Conservation (phyloP, 2,888 invertebrate genomes). For the Eupithecia centaureata region DNA sequence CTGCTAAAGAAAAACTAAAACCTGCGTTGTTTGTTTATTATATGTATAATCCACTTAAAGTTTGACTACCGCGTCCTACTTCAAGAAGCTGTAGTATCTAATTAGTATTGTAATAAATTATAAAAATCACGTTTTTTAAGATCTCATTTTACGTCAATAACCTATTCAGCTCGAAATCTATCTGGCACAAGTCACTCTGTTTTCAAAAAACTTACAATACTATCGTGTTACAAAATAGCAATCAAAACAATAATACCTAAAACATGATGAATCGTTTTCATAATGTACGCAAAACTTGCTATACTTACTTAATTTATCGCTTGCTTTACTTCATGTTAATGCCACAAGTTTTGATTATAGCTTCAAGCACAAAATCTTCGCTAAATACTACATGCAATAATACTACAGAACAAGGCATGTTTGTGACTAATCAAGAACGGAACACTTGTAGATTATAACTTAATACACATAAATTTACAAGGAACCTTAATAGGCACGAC, state of each 20-base stretch:
- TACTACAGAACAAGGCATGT: constrained; percentile 42
- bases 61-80: too few relatives aligned
- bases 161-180: background rate
- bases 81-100: too few relatives aligned
- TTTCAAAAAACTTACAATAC: background rate
- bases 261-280: background rate
- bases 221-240: background rate
- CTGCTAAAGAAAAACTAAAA: too few relatives aligned
- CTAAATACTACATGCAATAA: constrained; percentile 39
- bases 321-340: background rate
- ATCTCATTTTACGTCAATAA: too few relatives aligned
- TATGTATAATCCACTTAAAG: too few relatives aligned
- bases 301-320: too few relatives aligned
- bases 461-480: constrained; percentile 45
- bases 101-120: too few relatives aligned
- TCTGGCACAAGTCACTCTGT: background rate
- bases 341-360: constrained; percentile 13
- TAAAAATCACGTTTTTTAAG: too few relatives aligned
- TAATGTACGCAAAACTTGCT: constrained; percentile 8
- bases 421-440: constrained; percentile 44
- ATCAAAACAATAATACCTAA: background rate
- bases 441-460: constrained; percentile 40
- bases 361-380: constrained; percentile 12
- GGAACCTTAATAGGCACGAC: constrained; percentile 46
- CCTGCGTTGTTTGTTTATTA: too few relatives aligned